Evolutionary conservation across 2,797 vertebrate genomes (phyloP), one percentile per base, ranked within the genome.

Genomic region (Bovichtus variegatus): DNA sequence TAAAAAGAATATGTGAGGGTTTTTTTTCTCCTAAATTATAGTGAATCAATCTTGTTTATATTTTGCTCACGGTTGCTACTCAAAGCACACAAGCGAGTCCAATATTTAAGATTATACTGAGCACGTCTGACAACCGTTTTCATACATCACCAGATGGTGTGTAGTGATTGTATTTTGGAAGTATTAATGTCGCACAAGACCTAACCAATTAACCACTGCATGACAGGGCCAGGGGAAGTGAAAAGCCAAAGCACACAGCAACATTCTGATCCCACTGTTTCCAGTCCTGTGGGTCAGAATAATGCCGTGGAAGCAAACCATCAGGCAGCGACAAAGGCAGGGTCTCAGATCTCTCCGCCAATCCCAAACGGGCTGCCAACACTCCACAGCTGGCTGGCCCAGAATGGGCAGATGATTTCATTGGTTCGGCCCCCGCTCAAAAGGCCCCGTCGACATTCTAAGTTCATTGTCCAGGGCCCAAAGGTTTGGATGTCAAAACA

Each of bases 321-420:
- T 80, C 84, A 77, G 82, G 85, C 86, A 79, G 63, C 18, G 62
- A 71, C 71, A 83, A 84, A 78, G 38, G 8, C 34, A 36, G 63
- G 25, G 53, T 74, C 53, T 91, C 68, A 85, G 85, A 90, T 89
- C 81, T 91, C 76, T 61, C 27, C 6, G 85, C 88, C 92, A 88
- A 79, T 81, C 76, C 78, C 76, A 43, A 23, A 80, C 74, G 70
- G 29, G 64, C 90, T 87, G 86, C 91, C 89, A 93, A 77, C 82
- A 70, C 75, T 85, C 61, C 83, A 87, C 91, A 93, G 91, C 90
- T 94, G 93, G 85, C 83, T 84, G 80, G 83, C 61, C 80, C 29
- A 41, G 61, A 61, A 78, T 74, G 77, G 78, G 63, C 70, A 27
- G 58, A 85, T 88, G 86, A 90, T 88, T 89, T 91, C 83, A 88